A percentile compares a stretch with the other conserved stretches of the same genome.
phyloP scores from a whole-genome alignment of 2,113 vertebrate genomes.

The Danionella cerebrum region DNA sequence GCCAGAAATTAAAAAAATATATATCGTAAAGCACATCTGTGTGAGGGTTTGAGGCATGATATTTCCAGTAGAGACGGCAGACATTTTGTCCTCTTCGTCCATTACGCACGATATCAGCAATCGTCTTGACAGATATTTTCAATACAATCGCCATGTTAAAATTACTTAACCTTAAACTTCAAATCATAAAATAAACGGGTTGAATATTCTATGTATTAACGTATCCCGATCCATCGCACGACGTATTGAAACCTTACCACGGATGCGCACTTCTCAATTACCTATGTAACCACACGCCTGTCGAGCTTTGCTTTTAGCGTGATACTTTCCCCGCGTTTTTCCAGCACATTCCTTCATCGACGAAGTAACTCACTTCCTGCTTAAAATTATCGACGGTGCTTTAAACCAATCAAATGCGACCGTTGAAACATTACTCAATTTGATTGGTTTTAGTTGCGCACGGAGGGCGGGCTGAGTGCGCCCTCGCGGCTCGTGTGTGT shows the following conservation, averaged over 20 bases:
- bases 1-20: background rate
- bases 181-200: too few species aligned
- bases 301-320: background rate
- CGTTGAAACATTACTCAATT: background rate
- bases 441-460: constrained; percentile 12
- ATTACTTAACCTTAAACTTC: too few species aligned
- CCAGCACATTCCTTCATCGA: constrained; percentile 1
- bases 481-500: constrained; percentile 5
- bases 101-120: background rate
- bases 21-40: background rate
- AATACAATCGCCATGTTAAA: background rate
- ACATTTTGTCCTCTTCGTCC: constrained; percentile 8
- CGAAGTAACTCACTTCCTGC: background rate
- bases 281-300: background rate
- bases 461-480: constrained; percentile 25
- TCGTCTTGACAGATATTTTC: background rate
- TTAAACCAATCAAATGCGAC: constrained; percentile 2
- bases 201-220: too few species aligned
- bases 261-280: background rate
- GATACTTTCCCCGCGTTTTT: constrained; percentile 13
- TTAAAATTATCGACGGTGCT: background rate
- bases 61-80: background rate
- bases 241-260: background rate
- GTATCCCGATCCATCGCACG: too few species aligned
- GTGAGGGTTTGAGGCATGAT: too few species aligned